Percentiles rank a stretch among this genome's conserved stretches.
phyloP scores from a whole-genome alignment of 2,113 vertebrate species.

The Marmota monax region DNA sequence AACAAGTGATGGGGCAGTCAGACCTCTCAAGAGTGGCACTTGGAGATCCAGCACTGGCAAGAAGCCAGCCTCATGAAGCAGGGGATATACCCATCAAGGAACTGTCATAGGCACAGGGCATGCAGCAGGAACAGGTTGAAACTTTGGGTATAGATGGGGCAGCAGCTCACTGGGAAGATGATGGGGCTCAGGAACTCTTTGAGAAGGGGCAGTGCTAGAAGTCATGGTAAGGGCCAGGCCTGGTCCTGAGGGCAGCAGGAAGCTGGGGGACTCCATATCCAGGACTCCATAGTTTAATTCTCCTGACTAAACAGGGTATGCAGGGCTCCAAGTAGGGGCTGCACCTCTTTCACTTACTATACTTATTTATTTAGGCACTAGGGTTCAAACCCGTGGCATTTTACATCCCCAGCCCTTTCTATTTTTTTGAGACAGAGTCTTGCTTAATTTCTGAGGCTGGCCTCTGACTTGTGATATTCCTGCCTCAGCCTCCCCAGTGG shows the following conservation, averaged over 20 bases:
- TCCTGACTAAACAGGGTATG: background rate
- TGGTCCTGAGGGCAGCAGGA: background rate
- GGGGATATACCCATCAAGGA: too few relatives aligned
- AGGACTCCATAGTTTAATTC: background rate
- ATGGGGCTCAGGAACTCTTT: accelerated
- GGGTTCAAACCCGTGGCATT: too few relatives aligned
- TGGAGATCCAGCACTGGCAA: background rate
- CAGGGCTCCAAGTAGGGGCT: background rate
- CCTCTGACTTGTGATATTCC: too few relatives aligned
- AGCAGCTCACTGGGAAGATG: background rate
- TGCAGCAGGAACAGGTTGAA: background rate
- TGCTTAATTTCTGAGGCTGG: too few relatives aligned
- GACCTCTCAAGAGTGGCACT: too few relatives aligned
- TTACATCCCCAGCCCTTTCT: too few relatives aligned
- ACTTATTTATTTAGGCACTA: too few relatives aligned
- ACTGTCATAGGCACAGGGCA: background rate
- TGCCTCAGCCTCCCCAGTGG: too few relatives aligned
- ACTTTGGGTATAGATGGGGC: accelerated
- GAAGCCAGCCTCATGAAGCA: background rate
- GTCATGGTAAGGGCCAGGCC: background rate
- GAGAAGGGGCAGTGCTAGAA: background rate
- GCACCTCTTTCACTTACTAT: too few relatives aligned
- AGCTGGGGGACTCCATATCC: background rate
- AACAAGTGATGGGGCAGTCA: background rate
- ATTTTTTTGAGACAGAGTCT: too few relatives aligned